Evolutionary conservation across 1,140 invertebrate genomes (phyloP).

Genomic region (Drosophila sp.): DNA sequence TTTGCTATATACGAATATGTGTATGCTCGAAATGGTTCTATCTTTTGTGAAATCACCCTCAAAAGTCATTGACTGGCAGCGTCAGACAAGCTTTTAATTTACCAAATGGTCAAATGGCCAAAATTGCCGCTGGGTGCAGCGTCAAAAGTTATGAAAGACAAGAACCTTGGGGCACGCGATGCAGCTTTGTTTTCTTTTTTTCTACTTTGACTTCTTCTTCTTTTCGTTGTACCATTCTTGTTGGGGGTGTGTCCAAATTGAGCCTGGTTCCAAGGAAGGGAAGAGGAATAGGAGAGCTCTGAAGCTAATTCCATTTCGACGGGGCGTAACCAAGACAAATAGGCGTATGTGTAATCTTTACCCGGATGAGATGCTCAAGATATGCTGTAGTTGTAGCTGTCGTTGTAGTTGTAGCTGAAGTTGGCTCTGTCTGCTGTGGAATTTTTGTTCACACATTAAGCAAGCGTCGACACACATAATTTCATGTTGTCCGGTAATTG

Average conservation of each 20-base stretch:
- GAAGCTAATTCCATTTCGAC: conserved; percentile 45
- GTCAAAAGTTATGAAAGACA: conserved; percentile 52
- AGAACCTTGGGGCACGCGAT: conserved; percentile 53
- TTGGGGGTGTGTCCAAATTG: conserved; percentile 53
- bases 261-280: not conserved
- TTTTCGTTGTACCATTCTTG: not conserved
- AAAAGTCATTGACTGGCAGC: conserved; percentile 15
- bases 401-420: not conserved
- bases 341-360: conserved; percentile 79
- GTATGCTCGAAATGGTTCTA: conserved; percentile 13
- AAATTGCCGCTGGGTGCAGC: conserved; percentile 48
- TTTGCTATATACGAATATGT: not conserved
- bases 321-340: conserved; percentile 51
- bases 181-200: conserved; percentile 14
- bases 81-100: conserved; percentile 44
- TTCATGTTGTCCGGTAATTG: conserved; percentile 80
- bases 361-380: conserved; percentile 68
- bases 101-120: conserved; percentile 35
- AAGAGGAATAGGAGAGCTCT: conserved; percentile 4
- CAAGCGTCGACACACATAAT: conserved; percentile 77
- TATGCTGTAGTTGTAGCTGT: conserved; percentile 11
- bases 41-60: conserved; percentile 27
- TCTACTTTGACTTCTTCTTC: not conserved
- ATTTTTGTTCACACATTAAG: conserved; percentile 76
- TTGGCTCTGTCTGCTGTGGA: conserved; percentile 9